Evolutionary conservation across 2,888 invertebrate genomes (phyloP).

Genomic region (Cephus sareptanus): DNA sequence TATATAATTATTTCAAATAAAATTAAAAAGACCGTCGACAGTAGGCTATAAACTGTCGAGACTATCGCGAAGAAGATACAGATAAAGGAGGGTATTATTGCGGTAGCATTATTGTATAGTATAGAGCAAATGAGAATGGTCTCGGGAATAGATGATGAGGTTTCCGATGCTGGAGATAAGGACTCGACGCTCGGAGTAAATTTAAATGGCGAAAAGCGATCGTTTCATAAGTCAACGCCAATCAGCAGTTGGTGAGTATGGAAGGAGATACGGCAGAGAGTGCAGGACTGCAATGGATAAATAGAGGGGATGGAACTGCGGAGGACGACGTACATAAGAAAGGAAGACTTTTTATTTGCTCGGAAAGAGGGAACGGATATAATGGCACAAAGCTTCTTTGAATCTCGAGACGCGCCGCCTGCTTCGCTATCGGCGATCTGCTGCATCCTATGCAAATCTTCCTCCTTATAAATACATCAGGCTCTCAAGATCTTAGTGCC

Average conservation of each 20-base stretch:
- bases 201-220: conserved; percentile 39
- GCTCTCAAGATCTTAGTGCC: conserved; percentile 29
- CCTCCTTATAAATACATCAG: conserved; percentile 66
- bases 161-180: background rate
- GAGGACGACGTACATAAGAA: conserved; percentile 29
- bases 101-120: background rate
- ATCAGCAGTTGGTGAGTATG: conserved; percentile 32
- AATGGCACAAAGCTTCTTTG: conserved; percentile 60
- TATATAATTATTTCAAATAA: background rate
- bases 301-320: conserved; percentile 25
- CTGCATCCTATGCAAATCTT: conserved; percentile 65
- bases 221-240: conserved; percentile 58
- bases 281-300: conserved; percentile 21
- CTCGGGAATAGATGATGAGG: background rate
- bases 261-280: conserved; percentile 3
- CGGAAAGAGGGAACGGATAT: conserved; percentile 39
- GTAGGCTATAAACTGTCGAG: background rate
- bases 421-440: conserved; percentile 35
- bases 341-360: conserved; percentile 37
- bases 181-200: background rate
- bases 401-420: conserved; percentile 50
- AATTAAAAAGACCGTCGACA: background rate
- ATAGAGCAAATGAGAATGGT: background rate
- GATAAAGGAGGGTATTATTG: background rate
- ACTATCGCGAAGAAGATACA: background rate